Evolutionary conservation across 2,797 vertebrate species (phyloP).

Genomic region (Erpetoichthys calabaricus): DNA sequence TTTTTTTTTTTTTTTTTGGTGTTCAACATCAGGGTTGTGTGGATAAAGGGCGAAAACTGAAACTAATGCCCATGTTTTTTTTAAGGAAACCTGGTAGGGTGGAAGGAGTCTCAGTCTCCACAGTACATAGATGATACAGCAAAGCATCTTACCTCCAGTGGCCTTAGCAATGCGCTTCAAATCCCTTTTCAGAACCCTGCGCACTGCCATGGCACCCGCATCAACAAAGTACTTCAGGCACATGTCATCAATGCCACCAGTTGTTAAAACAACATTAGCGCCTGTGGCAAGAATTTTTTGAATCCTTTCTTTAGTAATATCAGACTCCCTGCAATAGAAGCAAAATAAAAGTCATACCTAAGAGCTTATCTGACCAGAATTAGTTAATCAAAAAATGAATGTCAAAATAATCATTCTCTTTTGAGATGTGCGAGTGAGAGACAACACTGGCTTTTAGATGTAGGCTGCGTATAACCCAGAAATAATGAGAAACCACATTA

Average conservation of each 20-base stretch:
- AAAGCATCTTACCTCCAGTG: constrained; percentile 62
- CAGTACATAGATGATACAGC: no score
- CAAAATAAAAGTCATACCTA: background rate
- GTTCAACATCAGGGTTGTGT: no score
- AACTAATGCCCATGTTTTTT: no score
- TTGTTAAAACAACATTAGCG: constrained; percentile 81
- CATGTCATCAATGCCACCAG: constrained; percentile 94
- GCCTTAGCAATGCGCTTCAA: constrained; percentile 91
- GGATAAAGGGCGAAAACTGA: no score
- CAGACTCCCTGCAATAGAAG: constrained; percentile 64
- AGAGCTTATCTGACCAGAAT: background rate
- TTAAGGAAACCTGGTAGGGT: no score
- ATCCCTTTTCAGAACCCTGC: constrained; percentile 83
- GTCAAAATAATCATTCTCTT: background rate
- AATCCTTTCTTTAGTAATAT: constrained; percentile 94
- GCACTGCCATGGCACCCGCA: constrained; percentile 82
- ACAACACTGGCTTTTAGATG: no score
- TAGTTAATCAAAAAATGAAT: background rate
- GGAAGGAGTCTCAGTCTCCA: no score
- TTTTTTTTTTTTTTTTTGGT: no score
- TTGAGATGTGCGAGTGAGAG: no score
- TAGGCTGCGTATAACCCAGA: no score
- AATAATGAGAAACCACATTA: no score
- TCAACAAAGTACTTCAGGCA: constrained; percentile 96
- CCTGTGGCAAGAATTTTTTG: constrained; percentile 87